Base-by-base conservation (phyloP, 1,140 invertebrate species). In the Papilio aristodemus region DNA sequence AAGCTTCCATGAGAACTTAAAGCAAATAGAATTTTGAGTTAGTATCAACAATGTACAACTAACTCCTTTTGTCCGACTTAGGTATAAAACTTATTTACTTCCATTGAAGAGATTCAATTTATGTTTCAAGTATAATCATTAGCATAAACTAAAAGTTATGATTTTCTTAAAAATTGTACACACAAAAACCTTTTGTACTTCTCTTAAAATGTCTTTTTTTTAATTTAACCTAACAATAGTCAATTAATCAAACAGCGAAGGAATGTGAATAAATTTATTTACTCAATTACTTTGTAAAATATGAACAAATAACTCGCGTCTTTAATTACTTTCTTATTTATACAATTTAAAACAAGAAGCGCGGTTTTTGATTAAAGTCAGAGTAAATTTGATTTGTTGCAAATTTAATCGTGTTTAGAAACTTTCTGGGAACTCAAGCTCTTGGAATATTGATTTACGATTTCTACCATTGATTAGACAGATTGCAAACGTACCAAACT, bases 391-490 rank as follows among this genome's bases (percentile, higher is more conserved):
- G 46, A 54, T 54, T 54, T 54, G 46, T 54, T 22, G 10, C 19
- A 22, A 54, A 54, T 22, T 54, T 54, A 54, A 54, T 54, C 22
- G 46, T 54, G 46, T 54, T 54, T 54, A 54, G 46, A 54, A 54
- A 54, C 9, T 54, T 54, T 46, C 14, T 11, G 9, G 19, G 19
- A 19, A 22, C 22, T 4, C 9, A 22, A 54, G 22, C 46, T 54
- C 9, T 10, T 22, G 19, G 46, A 54, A 54, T 54, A 54, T 54
- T 54, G 46, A 54, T 54, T 54, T 10, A 54, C 46, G 46, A 54
- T 54, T 54, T 54, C 10, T 54, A 19, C 10, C 6, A 19, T 54
- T 54, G 46, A 54, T 54, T 54, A 22, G 46, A 54, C 19, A 54
- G 46, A 25, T 50, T 50, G 7, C 17, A 22, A 50, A 11, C 9